These are phyloP conservation scores for Rhagonycha lutea DNA, from an alignment of 2,888 invertebrate species.

Conservation along the genomic window DNA sequence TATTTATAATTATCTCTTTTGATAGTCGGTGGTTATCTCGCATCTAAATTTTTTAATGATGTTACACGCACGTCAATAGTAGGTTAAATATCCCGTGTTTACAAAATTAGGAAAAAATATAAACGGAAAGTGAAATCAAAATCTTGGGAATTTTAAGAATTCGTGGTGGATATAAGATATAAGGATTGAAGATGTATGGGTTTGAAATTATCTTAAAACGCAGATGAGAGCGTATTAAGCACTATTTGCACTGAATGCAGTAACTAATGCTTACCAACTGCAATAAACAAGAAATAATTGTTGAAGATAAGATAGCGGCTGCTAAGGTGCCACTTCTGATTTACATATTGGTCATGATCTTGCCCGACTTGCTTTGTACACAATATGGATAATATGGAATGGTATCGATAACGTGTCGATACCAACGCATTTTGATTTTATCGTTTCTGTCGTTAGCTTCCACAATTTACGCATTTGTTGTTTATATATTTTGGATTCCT, in stretches of 20 bases:
- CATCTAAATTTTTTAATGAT: neutral
- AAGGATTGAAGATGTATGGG: slow-evolving; percentile 43
- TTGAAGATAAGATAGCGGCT: slow-evolving; percentile 52
- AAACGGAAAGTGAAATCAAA: neutral
- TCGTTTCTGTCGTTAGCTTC: slow-evolving; percentile 35
- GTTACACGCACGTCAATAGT: neutral
- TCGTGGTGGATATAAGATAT: slow-evolving; percentile 44
- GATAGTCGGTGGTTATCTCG: neutral
- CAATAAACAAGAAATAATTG: slow-evolving; percentile 54
- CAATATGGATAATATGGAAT: slow-evolving; percentile 45
- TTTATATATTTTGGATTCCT: neutral
- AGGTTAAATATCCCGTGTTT: neutral
- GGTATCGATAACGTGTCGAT: slow-evolving; percentile 34
- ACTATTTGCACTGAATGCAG: slow-evolving; percentile 52
- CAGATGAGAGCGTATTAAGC: slow-evolving; percentile 44
- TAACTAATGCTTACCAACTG: slow-evolving; percentile 48
- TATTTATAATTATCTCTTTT: slow-evolving; percentile 11
- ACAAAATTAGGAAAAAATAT: neutral
- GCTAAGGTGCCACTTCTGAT: slow-evolving; percentile 49
- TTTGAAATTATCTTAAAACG: slow-evolving; percentile 45
- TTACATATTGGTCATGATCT: slow-evolving; percentile 51
- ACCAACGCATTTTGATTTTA: slow-evolving; percentile 33
- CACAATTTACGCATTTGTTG: slow-evolving; percentile 33
- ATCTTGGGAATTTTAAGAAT: neutral
- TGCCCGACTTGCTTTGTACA: slow-evolving; percentile 41